These are phyloP conservation scores for Ephestia elutella DNA, from an alignment of 1,140 invertebrate species.

Conservation along the genomic window DNA sequence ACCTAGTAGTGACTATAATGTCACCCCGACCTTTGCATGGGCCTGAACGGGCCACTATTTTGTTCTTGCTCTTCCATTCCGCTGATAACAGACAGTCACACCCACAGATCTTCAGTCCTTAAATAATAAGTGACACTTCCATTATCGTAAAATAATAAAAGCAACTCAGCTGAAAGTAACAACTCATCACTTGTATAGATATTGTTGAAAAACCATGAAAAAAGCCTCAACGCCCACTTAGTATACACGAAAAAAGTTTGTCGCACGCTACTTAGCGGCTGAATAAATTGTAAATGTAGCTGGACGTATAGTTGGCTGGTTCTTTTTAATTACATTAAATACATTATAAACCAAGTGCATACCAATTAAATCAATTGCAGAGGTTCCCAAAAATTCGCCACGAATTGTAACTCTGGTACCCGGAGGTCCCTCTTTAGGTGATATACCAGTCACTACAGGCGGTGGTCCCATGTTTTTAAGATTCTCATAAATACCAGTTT, in stretches of 20 bases:
- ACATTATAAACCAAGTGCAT: too few relatives aligned
- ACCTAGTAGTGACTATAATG: constrained; percentile 93
- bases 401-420: constrained; percentile 96
- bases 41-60: constrained; percentile 96
- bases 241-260: neutral
- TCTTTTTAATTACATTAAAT: too few relatives aligned
- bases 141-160: neutral
- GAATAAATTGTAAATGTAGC: too few relatives aligned
- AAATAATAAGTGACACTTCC: neutral
- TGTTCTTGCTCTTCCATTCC: constrained; percentile 98
- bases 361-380: constrained; percentile 91
- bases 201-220: neutral
- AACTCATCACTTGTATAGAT: too few relatives aligned
- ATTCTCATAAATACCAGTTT: constrained; percentile 5
- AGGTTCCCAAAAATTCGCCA: constrained; percentile 94
- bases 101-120: constrained; percentile 95
- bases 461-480: constrained; percentile 79
- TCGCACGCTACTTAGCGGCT: too few relatives aligned
- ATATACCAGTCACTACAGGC: constrained; percentile 95
- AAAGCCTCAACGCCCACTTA: neutral
- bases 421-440: constrained; percentile 97
- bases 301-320: too few relatives aligned
- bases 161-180: too few relatives aligned
- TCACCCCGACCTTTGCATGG: constrained; percentile 96
- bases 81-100: constrained; percentile 95